These are phyloP conservation scores for Poeciliopsis turneri DNA, from an alignment of 2,797 vertebrate species.

Conservation along the genomic window DNA sequence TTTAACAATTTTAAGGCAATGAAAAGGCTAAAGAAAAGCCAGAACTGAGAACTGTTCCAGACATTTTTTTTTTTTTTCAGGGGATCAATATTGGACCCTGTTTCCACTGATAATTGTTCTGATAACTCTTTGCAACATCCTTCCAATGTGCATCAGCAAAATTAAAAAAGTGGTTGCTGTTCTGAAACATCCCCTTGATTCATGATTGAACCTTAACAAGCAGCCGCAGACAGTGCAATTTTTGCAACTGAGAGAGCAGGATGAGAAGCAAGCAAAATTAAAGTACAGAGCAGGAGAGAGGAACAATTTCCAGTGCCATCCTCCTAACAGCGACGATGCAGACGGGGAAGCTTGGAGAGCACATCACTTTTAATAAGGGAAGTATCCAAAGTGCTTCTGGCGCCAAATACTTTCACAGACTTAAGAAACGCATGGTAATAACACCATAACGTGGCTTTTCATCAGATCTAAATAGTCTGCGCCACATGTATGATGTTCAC, in stretches of 20 bases:
- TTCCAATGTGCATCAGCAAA: neutral
- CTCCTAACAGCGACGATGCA: neutral
- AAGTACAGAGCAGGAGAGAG: neutral
- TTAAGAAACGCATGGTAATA: neutral
- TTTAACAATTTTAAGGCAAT: neutral
- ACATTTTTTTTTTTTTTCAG: neutral
- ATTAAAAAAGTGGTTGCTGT: neutral
- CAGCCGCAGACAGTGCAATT: neutral
- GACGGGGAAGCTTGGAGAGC: neutral
- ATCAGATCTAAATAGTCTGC: neutral
- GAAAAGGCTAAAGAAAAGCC: no score
- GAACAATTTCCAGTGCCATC: neutral
- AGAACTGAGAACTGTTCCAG: neutral
- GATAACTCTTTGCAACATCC: neutral
- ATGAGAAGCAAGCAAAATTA: neutral
- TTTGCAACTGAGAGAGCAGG: neutral
- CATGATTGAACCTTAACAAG: neutral
- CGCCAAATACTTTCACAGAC: neutral
- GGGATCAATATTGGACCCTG: neutral
- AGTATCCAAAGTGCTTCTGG: neutral
- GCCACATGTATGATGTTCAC: slow-evolving; percentile 4
- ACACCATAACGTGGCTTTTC: neutral
- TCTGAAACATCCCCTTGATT: neutral
- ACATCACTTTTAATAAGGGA: neutral
- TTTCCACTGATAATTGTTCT: neutral